Evolutionary conservation across 2,113 vertebrate genomes (phyloP), one percentile per base, ranked within the genome.

Genomic region (Heptranchias perlo): DNA sequence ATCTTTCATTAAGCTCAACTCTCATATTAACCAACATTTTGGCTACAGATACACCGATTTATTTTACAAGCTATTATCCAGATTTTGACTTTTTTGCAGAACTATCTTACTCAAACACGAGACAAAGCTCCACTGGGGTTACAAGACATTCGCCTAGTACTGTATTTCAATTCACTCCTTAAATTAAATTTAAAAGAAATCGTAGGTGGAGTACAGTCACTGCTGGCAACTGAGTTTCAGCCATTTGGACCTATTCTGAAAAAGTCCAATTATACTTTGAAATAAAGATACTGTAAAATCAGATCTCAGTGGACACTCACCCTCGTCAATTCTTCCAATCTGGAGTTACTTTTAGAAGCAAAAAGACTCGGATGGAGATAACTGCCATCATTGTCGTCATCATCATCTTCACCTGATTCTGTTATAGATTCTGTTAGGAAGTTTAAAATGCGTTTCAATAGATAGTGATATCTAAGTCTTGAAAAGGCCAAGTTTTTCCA

Each of bases 351-450:
- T 97, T 98, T 99, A 3, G 99, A 98, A 0, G 99, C 99, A 96
- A 99, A 99, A 96, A 99, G 98, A 96, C 99, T 99, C 0, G 99
- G 99, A 96, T 99, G 99, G 28, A 99, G 98, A 96, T 99, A 99
- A 96, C 96, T 98, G 52, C 99, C 98, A 10, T 99, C 99, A 0
- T 98, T 98, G 0, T 99, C 98, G 0, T 98, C 98, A 0, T 98
- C 96, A 0, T 98, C 98, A 0, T 99, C 98, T 0, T 98, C 98
- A 0, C 97, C 97, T 4, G 89, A 96, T 4, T 35, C 96, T 8
- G 86, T 54, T 44, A 95, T 18, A 25, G 96, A 96, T 62, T 96
- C 96, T 96, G 95, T 64, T 31, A 54, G 76, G 18, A 73, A 76
- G 7, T 25, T 31, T 95, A 96, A 61, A 69, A 73, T 7, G 0